Evolutionary conservation across 1,140 invertebrate genomes (phyloP), one percentile per base, ranked within the genome.

Genomic region (Trichonephila clavipes): DNA sequence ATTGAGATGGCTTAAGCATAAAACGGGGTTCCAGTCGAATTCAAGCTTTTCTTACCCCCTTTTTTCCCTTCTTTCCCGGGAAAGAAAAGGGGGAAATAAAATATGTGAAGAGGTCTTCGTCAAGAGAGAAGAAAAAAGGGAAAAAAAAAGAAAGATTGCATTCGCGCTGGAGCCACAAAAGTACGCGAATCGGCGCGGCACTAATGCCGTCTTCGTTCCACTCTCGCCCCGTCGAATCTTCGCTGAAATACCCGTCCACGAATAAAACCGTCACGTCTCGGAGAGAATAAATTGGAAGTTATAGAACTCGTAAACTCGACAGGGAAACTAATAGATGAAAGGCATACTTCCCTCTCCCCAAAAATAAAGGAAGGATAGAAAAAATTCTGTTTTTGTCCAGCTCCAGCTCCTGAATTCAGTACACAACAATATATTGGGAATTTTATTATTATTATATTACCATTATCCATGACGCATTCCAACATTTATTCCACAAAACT

Each of bases 211-310:
- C 85, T 87, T 86, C 91, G 91, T 66, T 16, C 16, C 12, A 34
- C 44, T 81, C 51, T 77, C 16, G 62, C 86, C 82, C 85, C 28
- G 66, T 16, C 19, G 85, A 88, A 88, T 77, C 92, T 62, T 44
- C 40, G 66, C 92, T 66, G 58, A 93, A 93, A 93, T 88, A 88
- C 85, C 92, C 91, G 91, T 92, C 91, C 81, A 72, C 91, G 92
- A 93, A 93, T 93, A 93, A 93, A 93, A 61, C 92, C 92, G 83
- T 93, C 91, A 92, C 83, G 64, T 87, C 44, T 24, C 66, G n/a
- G 18, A 40, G 66, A 82, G 92, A 93, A 93, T 93, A 93, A 93
- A 93, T 93, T 93, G 92, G 86, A 93, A 93, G 91, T 92, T 92
- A 92, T 92, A 92, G 91, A 93, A 93, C 92, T 93, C 92, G 86